These are phyloP conservation scores for Phenacoccus solenopsis DNA, from an alignment of 1,140 invertebrate species.

Conservation along the genomic window DNA sequence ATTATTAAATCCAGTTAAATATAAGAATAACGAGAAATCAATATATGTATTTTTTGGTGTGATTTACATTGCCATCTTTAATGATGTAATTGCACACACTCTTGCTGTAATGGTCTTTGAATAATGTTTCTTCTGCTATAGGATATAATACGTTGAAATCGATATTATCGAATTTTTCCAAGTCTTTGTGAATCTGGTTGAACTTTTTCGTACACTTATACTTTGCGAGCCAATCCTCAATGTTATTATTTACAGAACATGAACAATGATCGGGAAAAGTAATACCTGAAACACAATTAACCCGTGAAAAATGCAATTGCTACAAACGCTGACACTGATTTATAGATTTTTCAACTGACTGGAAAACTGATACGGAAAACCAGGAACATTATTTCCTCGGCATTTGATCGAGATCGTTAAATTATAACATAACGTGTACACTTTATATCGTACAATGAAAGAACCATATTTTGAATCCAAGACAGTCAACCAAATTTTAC, in stretches of 20 bases:
- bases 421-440: constrained; percentile 58
- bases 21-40: too few species aligned
- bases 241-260: constrained; percentile 50
- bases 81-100: constrained; percentile 86
- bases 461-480: constrained; percentile 73
- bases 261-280: constrained; percentile 73
- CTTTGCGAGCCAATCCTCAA: constrained; percentile 50
- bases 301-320: too few species aligned
- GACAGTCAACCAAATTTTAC: constrained; percentile 58
- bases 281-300: constrained; percentile 40
- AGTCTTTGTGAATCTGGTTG: constrained; percentile 60
- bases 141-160: constrained; percentile 55
- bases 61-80: constrained; percentile 58
- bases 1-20: background rate
- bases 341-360: background rate
- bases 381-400: constrained; percentile 36
- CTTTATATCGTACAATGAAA: constrained; percentile 71
- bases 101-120: constrained; percentile 47
- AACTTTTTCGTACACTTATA: constrained; percentile 53
- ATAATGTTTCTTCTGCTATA: constrained; percentile 48
- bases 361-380: constrained; percentile 3
- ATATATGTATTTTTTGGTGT: constrained; percentile 8
- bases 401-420: constrained; percentile 57
- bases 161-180: constrained; percentile 53
- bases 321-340: too few species aligned